Conservation (phyloP, 2,797 vertebrate species). For the Mormyrus proboscirostris region DNA sequence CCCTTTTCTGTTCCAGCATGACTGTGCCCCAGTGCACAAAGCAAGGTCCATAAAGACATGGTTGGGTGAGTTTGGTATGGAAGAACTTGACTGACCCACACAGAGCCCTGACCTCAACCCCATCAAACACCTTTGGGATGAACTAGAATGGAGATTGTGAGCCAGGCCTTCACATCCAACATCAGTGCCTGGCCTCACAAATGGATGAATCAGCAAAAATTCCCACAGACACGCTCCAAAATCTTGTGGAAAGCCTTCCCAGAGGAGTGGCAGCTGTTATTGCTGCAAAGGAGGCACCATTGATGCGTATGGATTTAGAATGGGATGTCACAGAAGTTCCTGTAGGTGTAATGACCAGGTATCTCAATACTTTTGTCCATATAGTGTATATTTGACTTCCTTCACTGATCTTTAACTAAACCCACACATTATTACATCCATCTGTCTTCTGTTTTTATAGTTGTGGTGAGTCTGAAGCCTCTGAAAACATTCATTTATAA, state of each 20-base stretch:
- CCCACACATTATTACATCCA: neutral
- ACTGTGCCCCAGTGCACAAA: neutral
- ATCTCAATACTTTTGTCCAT: neutral
- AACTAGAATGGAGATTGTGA: neutral
- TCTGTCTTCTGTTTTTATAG: neutral
- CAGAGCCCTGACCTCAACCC: neutral
- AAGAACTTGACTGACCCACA: neutral
- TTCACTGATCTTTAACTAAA: neutral
- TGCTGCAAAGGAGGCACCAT: neutral
- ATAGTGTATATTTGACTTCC: neutral
- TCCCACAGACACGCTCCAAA: neutral
- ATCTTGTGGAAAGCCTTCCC: neutral
- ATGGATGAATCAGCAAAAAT: neutral
- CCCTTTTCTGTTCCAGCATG: neutral
- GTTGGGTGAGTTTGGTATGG: neutral
- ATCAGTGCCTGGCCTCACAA: neutral
- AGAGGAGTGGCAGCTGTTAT: neutral
- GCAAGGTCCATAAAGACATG: neutral
- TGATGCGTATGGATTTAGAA: neutral
- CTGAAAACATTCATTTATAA: neutral
- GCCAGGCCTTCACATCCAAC: neutral
- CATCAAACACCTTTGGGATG: neutral
- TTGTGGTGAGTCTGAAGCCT: neutral
- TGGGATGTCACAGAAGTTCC: neutral
- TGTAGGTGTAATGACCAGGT: neutral